A percentile compares a stretch with the other conserved stretches of the same genome.
Evolutionary conservation across 2,113 vertebrate genomes (phyloP).

Genomic region (Myiozetetes cayanensis): DNA sequence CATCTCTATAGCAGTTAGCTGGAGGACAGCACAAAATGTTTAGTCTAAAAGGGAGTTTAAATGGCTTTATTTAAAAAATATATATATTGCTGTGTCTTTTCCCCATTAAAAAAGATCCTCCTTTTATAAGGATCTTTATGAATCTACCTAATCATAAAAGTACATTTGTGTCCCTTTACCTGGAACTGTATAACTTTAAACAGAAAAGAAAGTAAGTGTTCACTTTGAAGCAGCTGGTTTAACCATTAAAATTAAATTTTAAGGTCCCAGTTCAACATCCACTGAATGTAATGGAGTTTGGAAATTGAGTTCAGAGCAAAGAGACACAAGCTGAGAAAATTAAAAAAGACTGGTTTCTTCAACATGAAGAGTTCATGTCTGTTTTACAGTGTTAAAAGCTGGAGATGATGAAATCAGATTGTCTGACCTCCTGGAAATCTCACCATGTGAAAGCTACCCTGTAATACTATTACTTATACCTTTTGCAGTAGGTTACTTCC

Average conservation of each 20-base stretch:
- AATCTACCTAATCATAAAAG: constrained; percentile 21
- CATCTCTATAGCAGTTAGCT: constrained; percentile 14
- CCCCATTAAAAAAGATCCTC: background rate
- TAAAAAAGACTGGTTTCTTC: background rate
- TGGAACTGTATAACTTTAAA: background rate
- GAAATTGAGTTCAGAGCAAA: background rate
- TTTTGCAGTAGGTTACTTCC: background rate
- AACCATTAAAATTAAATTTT: constrained; percentile 1
- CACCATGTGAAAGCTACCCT: rapidly evolving
- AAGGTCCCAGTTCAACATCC: background rate
- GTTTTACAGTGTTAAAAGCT: background rate
- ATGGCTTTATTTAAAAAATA: constrained; percentile 10
- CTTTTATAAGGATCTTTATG: background rate
- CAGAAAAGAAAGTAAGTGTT: background rate
- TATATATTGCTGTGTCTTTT: background rate
- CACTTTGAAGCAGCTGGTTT: background rate
- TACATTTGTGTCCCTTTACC: background rate
- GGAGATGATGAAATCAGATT: background rate
- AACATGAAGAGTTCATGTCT: background rate
- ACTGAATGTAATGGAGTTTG: background rate
- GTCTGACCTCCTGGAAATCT: background rate
- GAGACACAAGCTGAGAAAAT: background rate
- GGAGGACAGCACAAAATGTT: constrained; percentile 1
- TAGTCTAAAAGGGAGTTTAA: constrained; percentile 35
- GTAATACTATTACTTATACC: background rate